These are phyloP conservation scores for Xestobium rufovillosum DNA, from an alignment of 2,888 invertebrate species.

Conservation along the genomic window DNA sequence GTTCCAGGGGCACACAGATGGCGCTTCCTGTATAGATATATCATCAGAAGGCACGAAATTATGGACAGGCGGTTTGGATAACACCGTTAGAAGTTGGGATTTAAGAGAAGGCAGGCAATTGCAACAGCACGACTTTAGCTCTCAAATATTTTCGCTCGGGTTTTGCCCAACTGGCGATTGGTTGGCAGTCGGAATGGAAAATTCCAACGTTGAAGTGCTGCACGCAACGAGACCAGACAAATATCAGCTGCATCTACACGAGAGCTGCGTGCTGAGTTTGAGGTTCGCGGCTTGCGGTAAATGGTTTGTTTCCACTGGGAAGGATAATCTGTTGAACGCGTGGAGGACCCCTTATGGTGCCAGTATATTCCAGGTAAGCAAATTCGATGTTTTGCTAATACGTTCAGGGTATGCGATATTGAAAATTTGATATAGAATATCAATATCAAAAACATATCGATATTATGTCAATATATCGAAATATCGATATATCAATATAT, in stretches of 20 bases:
- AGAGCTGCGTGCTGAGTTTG: conserved; percentile 92
- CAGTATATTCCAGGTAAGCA: conserved; percentile 95
- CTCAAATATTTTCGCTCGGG: conserved; percentile 73
- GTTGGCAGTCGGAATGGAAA: conserved; percentile 98
- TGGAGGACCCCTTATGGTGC: conserved; percentile 98
- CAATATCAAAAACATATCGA: too few species aligned
- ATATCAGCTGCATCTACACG: conserved; percentile 92
- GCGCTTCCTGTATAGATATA: conserved; percentile 96
- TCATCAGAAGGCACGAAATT: conserved; percentile 84
- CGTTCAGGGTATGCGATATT: too few species aligned
- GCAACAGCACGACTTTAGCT: conserved; percentile 92
- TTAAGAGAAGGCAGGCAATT: conserved; percentile 85
- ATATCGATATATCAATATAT: too few species aligned
- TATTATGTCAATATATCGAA: too few species aligned
- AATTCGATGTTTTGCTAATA: too few species aligned
- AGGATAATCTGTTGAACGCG: conserved; percentile 94
- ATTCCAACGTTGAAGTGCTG: conserved; percentile 91
- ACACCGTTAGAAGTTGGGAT: conserved; percentile 96
- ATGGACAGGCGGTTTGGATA: conserved; percentile 93
- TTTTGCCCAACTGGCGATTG: conserved; percentile 96
- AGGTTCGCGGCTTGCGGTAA: conserved; percentile 94
- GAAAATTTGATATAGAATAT: too few species aligned
- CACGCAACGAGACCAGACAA: conserved; percentile 88
- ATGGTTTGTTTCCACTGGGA: conserved; percentile 99
- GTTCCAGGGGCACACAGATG: conserved; percentile 95